A percentile compares a stretch with the other conserved stretches of the same genome.
phyloP scores from a whole-genome alignment of 2,113 vertebrate genomes.

The Terrapene triunguis region DNA sequence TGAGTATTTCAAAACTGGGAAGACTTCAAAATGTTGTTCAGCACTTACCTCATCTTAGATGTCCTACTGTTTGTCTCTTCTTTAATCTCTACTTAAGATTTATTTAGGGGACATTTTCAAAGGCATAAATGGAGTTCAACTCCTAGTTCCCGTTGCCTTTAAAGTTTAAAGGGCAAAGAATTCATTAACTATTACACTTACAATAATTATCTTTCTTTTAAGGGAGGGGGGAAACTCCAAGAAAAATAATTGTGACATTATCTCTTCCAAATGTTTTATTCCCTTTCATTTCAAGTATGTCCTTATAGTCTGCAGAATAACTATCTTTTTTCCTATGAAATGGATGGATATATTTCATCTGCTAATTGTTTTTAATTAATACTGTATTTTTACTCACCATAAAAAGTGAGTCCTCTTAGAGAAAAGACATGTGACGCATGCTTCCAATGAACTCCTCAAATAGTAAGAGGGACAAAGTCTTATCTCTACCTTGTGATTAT shows the following conservation, averaged over 20 bases:
- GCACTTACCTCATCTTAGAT: background rate
- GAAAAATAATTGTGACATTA: background rate
- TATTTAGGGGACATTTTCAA: background rate
- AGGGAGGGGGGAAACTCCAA: background rate
- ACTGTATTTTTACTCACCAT: background rate
- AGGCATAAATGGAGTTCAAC: background rate
- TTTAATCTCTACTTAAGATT: background rate
- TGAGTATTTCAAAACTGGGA: background rate
- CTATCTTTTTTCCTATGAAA: background rate
- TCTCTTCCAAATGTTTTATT: background rate
- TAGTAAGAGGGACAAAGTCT: background rate
- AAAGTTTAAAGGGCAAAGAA: slow-evolving; percentile 18
- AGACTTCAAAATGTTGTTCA: background rate
- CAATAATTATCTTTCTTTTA: slow-evolving; percentile 4
- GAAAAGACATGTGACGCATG: background rate
- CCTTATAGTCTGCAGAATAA: background rate
- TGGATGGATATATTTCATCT: background rate
- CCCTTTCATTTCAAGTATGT: background rate
- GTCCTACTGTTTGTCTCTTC: background rate
- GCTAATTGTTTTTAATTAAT: slow-evolving; percentile 4
- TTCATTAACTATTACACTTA: background rate
- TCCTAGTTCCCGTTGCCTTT: background rate
- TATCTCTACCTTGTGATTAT: background rate
- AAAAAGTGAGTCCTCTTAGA: background rate
- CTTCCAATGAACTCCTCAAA: background rate